Base-by-base conservation (phyloP, 2,888 invertebrate species). In the Drosophila macrothrix region DNA sequence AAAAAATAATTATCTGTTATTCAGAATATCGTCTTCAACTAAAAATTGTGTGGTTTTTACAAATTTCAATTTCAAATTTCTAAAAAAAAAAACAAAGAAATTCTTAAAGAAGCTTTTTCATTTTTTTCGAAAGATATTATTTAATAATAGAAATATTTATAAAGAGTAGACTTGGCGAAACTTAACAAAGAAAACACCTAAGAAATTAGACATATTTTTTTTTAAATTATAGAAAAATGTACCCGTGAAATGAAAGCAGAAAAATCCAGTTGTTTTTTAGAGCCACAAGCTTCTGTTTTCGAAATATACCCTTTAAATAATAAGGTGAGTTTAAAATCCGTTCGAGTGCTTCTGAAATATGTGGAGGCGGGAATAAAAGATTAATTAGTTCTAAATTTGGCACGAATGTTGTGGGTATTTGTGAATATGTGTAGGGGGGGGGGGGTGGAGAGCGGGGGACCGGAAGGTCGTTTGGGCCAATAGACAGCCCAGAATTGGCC, bases 1-100 rank as follows among this genome's bases (percentile, higher is more conserved):
- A 0, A 22, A 25, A 46, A 43, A 46, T 16, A 7, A 9, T 1
- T 0, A 16, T 16, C 9, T 2, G 19, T 16, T 25, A 4, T 12
- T 41, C n/a, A n/a, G 41, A 41, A n/a, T 35, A 0, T 41, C 2
- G 10, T 4, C 4, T n/a, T 41, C 4, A 41, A 10, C 5, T 7
- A 2, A 14, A 22, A 22, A 22, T 41, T 10, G 0, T 9, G 0
- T 10, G n/a, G 4, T 1, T 41, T 10, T 41, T n/a, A n/a, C 7
- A 10, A 41, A n/a, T 41, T n/a, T 41, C 4, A 1, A 39, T 39
- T 41, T n/a, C 0, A 10, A 41, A 10, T 41, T n/a, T 39, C 41
- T 41, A 12, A 43, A 22, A 5, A 22, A 39, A n/a, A n/a, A 39
- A 3, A 9, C 9, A 31, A 1, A 31, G 2, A 19, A 10, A 10